Evolutionary conservation across 92 coral and sea anemone genomes (phyloP).

Genomic region (Porites cylindrica): DNA sequence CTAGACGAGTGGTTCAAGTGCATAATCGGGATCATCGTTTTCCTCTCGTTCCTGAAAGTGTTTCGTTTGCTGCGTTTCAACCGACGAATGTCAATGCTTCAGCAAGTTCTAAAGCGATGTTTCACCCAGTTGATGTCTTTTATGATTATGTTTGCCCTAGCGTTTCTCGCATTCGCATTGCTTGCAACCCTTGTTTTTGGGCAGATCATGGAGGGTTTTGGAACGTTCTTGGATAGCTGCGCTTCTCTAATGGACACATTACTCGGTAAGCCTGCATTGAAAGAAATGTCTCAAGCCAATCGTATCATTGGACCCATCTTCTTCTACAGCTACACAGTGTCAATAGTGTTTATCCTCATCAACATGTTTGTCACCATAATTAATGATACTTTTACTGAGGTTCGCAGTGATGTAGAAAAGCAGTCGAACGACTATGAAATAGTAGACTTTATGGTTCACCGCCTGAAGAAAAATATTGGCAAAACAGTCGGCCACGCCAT

Average conservation of each 20-base stretch:
- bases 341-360: constrained; percentile 88
- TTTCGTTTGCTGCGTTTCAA: constrained; percentile 88
- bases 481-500: constrained; percentile 78
- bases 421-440: constrained; percentile 87
- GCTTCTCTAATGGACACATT: constrained; percentile 89
- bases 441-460: constrained; percentile 87
- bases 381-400: constrained; percentile 90
- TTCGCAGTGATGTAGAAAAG: constrained; percentile 79
- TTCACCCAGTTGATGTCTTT: constrained; percentile 68
- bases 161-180: constrained; percentile 86
- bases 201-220: constrained; percentile 80
- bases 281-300: constrained; percentile 67
- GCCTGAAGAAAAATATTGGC: constrained; percentile 84
- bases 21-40: constrained; percentile 83
- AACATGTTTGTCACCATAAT: constrained; percentile 94
- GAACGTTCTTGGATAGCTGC: constrained; percentile 76
- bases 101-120: constrained; percentile 74
- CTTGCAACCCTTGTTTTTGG: constrained; percentile 89
- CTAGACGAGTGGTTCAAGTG: constrained; percentile 84
- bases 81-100: constrained; percentile 85
- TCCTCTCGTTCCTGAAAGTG: constrained; percentile 88
- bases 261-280: constrained; percentile 85
- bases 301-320: constrained; percentile 87
- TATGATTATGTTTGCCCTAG: constrained; percentile 74
- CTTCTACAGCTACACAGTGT: constrained; percentile 83